Conservation (phyloP, 2,888 invertebrate genomes). For the Cheilosia grossa region DNA sequence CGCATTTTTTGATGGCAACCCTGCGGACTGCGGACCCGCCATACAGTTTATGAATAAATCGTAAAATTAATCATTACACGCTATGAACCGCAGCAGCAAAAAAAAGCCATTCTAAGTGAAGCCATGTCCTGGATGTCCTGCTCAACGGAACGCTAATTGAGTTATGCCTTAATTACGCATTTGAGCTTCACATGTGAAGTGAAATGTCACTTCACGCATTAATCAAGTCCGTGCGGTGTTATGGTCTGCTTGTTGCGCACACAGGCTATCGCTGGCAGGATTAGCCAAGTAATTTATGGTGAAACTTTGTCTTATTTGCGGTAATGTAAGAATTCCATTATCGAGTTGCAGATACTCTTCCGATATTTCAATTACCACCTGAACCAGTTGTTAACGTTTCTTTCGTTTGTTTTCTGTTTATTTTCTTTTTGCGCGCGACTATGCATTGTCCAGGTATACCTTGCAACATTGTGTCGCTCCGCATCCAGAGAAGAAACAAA, state of each 20-base stretch:
- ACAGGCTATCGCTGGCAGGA: not conserved
- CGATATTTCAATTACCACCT: constrained; percentile 60
- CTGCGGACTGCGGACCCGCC: not conserved
- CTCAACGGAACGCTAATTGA: constrained; percentile 61
- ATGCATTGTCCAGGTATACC: constrained; percentile 1
- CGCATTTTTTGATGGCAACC: constrained; percentile 35
- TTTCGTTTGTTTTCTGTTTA: not conserved
- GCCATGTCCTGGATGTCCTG: constrained; percentile 31
- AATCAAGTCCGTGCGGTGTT: constrained; percentile 23
- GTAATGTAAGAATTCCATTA: constrained; percentile 41
- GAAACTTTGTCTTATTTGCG: constrained; percentile 30
- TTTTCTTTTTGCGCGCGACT: not conserved
- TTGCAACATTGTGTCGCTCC: constrained; percentile 15
- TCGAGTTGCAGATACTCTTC: constrained; percentile 12
- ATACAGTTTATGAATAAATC: constrained; percentile 49
- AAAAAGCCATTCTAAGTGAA: not conserved
- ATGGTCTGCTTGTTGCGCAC: not conserved
- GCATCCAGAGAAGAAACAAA: not conserved
- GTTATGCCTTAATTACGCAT: constrained; percentile 46
- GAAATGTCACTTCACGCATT: constrained; percentile 48
- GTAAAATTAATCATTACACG: constrained; percentile 39
- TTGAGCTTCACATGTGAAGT: constrained; percentile 12
- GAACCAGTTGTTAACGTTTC: constrained; percentile 40
- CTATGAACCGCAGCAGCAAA: not conserved
- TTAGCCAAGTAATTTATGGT: constrained; percentile 12